Conservation (phyloP, 2,888 invertebrate species). For the Sesia bembeciformis region DNA sequence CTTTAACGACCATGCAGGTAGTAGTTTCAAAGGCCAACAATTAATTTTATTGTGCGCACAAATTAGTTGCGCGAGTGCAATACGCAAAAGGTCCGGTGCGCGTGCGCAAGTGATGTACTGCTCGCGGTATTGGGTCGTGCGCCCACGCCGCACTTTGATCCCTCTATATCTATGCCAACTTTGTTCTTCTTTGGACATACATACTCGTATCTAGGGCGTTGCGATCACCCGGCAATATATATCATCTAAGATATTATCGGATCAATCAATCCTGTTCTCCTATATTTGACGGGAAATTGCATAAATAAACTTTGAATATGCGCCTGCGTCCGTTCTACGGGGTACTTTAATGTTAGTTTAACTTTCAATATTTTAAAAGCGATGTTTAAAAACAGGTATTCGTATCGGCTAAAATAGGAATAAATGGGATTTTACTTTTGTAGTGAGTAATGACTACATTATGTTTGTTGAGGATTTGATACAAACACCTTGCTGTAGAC, state of each 20-base stretch:
- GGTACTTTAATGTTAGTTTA: too few species aligned
- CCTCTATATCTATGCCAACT: slow-evolving; percentile 67
- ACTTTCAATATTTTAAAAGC: too few species aligned
- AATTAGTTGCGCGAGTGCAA: slow-evolving; percentile 35
- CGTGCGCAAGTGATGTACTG: slow-evolving; percentile 20
- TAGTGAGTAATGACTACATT: too few species aligned
- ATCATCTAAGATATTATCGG: slow-evolving; percentile 38
- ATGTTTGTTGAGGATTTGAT: too few species aligned
- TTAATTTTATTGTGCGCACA: slow-evolving; percentile 29
- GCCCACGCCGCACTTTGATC: slow-evolving; percentile 72
- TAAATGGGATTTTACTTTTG: too few species aligned
- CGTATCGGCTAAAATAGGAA: too few species aligned
- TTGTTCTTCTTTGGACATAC: slow-evolving; percentile 56
- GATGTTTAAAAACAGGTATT: too few species aligned
- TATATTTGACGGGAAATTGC: background rate
- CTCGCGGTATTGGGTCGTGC: slow-evolving; percentile 64
- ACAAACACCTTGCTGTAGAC: too few species aligned
- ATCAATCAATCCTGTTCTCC: slow-evolving; percentile 13
- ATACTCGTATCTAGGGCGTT: slow-evolving; percentile 44
- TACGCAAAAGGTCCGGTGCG: slow-evolving; percentile 50
- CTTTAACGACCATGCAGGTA: slow-evolving; percentile 6
- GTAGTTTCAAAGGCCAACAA: slow-evolving; percentile 24
- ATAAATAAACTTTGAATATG: background rate
- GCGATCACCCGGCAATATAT: slow-evolving; percentile 30
- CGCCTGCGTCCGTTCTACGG: too few species aligned